Percentiles rank a stretch among this genome's conserved stretches.
Evolutionary conservation across 2,888 invertebrate genomes (phyloP).

Genomic region (Drosophila glabriapex): DNA sequence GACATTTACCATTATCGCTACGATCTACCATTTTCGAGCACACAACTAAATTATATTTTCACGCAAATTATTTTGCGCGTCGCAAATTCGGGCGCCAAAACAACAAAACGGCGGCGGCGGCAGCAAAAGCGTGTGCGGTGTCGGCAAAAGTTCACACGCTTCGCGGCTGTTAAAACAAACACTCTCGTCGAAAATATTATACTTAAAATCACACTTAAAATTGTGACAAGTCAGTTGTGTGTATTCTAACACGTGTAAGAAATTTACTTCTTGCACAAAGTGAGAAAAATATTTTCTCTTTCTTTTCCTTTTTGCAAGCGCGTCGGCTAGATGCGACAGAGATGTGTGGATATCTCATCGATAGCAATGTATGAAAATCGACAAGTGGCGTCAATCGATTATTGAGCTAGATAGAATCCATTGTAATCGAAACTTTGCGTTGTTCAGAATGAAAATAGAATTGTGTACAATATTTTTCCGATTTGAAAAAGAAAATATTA

Average conservation of each 20-base stretch:
- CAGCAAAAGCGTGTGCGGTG: slow-evolving; percentile 71
- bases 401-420: neutral
- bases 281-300: slow-evolving; percentile 29
- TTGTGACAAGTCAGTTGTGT: neutral
- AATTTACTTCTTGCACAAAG: slow-evolving; percentile 36
- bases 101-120: slow-evolving; percentile 69
- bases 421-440: neutral
- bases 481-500: neutral
- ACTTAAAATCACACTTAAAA: neutral
- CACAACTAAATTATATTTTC: slow-evolving; percentile 35
- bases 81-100: slow-evolving; percentile 79
- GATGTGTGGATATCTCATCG: slow-evolving; percentile 45
- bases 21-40: slow-evolving; percentile 83
- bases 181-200: neutral
- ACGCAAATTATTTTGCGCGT: slow-evolving; percentile 56
- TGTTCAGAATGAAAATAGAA: neutral
- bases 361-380: slow-evolving; percentile 2
- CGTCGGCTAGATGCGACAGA: slow-evolving; percentile 56
- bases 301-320: slow-evolving; percentile 55
- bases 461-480: neutral
- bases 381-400: neutral
- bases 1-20: slow-evolving; percentile 84
- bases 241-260: slow-evolving; percentile 15
- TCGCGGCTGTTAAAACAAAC: neutral
- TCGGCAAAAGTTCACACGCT: slow-evolving; percentile 44